These are phyloP conservation scores for Noctua comes DNA, from an alignment of 2,888 invertebrate species.

Conservation along the genomic window DNA sequence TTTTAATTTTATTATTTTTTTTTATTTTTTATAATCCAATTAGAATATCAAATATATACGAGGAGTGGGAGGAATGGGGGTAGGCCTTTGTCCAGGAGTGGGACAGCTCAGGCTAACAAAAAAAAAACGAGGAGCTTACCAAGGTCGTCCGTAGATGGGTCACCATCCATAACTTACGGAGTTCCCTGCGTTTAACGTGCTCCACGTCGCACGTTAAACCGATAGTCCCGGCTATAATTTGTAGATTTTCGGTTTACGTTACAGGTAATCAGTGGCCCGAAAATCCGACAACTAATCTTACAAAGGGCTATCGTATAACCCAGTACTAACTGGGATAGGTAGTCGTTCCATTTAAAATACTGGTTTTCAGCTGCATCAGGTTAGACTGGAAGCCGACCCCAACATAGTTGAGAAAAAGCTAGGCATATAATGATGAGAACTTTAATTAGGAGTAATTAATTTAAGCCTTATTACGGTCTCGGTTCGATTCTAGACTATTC, in stretches of 20 bases:
- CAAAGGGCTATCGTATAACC: neutral
- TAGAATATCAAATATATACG: too few relatives aligned
- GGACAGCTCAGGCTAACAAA: too few relatives aligned
- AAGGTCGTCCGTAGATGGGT: neutral
- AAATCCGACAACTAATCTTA: neutral
- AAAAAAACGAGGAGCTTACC: neutral
- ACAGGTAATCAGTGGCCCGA: neutral
- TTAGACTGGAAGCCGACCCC: neutral
- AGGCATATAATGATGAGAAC: neutral
- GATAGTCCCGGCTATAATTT: neutral
- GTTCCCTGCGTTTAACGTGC: neutral
- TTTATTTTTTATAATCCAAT: too few relatives aligned
- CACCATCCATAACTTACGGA: neutral
- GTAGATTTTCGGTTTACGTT: neutral
- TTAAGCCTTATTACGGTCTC: neutral
- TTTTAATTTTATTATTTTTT: too few relatives aligned
- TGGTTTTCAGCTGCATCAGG: neutral
- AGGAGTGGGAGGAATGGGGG: too few relatives aligned
- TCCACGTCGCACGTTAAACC: neutral
- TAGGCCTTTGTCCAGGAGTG: too few relatives aligned
- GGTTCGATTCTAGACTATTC: neutral
- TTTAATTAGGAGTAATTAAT: neutral
- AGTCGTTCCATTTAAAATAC: neutral
- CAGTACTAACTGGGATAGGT: neutral
- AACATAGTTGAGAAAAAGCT: neutral